These are phyloP conservation scores for Staurois parvus DNA, from an alignment of 2,797 vertebrate genomes.

Conservation along the genomic window DNA sequence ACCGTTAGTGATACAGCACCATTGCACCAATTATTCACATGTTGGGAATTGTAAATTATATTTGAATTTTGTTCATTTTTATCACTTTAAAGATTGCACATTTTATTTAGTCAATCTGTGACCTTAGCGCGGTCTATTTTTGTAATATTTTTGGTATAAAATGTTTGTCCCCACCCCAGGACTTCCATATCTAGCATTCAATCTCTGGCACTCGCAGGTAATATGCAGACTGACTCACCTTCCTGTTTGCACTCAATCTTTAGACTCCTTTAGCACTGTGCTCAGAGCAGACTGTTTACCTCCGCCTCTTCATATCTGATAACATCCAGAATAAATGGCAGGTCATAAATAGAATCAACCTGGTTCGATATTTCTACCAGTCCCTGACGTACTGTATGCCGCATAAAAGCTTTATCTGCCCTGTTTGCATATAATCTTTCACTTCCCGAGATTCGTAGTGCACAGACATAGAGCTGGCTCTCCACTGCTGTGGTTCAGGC, in stretches of 20 bases:
- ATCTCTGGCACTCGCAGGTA: neutral
- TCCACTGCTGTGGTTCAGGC: neutral
- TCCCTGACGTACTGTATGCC: neutral
- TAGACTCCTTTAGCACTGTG: neutral
- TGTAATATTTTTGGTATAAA: no score
- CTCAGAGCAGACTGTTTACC: neutral
- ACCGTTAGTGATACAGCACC: no score
- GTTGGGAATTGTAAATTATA: no score
- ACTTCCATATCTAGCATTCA: neutral
- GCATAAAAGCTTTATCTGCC: neutral
- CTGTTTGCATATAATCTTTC: neutral
- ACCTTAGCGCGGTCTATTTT: no score
- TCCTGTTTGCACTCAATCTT: constrained; percentile 17
- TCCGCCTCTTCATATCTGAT: constrained; percentile 22
- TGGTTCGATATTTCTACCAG: neutral
- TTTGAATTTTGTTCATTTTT: no score
- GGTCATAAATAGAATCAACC: constrained; percentile 2
- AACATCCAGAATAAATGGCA: neutral
- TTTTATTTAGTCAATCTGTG: no score
- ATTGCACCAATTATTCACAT: no score
- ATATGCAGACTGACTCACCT: constrained; percentile 24
- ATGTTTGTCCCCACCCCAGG: neutral
- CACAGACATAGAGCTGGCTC: neutral
- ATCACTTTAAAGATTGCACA: no score
- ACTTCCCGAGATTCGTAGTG: constrained; percentile 16